phyloP scores from a whole-genome alignment of 2,113 vertebrate genomes.

The Ovibos moschatus region DNA sequence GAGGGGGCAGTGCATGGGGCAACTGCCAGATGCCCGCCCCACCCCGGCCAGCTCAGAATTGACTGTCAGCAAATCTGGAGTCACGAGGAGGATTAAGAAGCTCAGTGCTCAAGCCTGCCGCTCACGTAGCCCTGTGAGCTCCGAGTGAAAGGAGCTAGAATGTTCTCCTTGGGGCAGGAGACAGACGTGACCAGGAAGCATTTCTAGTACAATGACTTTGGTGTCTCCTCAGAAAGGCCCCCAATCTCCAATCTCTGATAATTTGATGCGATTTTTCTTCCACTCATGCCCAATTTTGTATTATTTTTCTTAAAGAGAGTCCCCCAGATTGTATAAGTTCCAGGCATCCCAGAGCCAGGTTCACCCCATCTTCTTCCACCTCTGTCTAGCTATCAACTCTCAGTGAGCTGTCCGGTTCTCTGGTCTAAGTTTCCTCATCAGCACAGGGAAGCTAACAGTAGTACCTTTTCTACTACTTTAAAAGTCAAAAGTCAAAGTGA shows the following conservation, averaged over 20 bases:
- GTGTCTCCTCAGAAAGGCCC: not conserved
- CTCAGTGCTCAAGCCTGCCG: not conserved
- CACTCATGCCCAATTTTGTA: not conserved
- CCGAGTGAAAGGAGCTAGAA: not conserved
- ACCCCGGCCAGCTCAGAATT: not conserved
- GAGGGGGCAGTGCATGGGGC: fast-evolving
- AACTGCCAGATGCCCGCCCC: not conserved
- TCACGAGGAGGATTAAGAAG: not conserved
- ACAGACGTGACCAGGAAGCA: not conserved
- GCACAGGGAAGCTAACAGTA: not conserved
- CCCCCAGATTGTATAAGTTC: not conserved
- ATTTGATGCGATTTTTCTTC: not conserved
- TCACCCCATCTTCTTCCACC: not conserved
- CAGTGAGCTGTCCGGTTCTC: not conserved
- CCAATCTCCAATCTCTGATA: not conserved
- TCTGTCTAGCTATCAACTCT: no score
- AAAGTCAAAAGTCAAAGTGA: no score
- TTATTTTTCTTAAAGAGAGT: not conserved
- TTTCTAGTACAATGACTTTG: not conserved
- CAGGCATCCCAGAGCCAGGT: not conserved
- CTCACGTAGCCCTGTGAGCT: no score
- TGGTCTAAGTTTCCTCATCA: not conserved
- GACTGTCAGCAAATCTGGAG: not conserved
- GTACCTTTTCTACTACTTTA: not conserved
- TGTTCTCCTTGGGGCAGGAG: not conserved